Conservation (phyloP, 2,888 invertebrate genomes). For the Lycocerus yunnanus region DNA sequence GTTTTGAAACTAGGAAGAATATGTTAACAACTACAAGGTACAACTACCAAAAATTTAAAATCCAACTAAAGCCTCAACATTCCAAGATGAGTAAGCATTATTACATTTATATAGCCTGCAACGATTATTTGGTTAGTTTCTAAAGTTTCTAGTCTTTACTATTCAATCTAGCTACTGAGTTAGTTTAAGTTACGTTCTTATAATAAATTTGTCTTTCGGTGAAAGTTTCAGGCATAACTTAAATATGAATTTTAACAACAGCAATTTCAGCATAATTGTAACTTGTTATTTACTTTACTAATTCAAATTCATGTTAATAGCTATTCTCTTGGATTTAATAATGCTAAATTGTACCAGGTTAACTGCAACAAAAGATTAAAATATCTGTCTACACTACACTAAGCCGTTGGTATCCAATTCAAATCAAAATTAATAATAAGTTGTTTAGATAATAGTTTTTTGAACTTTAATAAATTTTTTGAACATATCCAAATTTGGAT, state of each 20-base stretch:
- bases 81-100: slow-evolving; percentile 1
- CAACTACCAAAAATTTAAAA: neutral
- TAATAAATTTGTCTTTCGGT: slow-evolving; percentile 2
- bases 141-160: slow-evolving; percentile 5
- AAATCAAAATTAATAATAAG: neutral
- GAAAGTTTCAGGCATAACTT: slow-evolving; percentile 10
- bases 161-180: slow-evolving; percentile 2
- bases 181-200: neutral
- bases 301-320: neutral
- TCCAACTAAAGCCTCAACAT: neutral
- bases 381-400: neutral
- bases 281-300: slow-evolving; percentile 18
- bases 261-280: slow-evolving; percentile 13
- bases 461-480: too few species aligned
- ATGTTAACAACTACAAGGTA: neutral
- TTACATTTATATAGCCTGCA: slow-evolving; percentile 4
- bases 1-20: neutral
- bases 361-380: neutral
- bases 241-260: slow-evolving; percentile 16
- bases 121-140: slow-evolving; percentile 2
- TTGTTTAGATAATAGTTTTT: too few species aligned
- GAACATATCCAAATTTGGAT: too few species aligned
- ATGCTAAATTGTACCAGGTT: neutral
- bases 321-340: neutral
- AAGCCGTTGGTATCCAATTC: neutral